phyloP scores from a whole-genome alignment of 2,797 vertebrate species.

The Clarias laeviceps region DNA sequence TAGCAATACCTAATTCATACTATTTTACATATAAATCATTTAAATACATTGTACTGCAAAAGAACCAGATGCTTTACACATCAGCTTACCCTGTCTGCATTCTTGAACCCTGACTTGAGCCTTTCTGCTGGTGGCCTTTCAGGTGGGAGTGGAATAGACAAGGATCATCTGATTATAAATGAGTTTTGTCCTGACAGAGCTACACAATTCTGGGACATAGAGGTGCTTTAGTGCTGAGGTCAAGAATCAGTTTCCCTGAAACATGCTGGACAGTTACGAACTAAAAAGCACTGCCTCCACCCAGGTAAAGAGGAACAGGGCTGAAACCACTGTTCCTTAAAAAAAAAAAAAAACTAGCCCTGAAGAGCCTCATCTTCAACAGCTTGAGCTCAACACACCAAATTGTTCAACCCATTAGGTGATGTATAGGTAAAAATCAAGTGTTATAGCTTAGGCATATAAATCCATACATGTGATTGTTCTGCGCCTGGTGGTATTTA shows the following conservation, averaged over 20 bases:
- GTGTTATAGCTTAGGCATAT: not conserved
- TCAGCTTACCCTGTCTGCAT: not conserved
- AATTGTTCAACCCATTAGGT: not conserved
- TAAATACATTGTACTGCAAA: not conserved
- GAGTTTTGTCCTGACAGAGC: slow-evolving; percentile 60
- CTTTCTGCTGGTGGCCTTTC: slow-evolving; percentile 53
- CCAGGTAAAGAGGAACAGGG: not conserved
- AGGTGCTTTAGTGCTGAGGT: slow-evolving; percentile 71
- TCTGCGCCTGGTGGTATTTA: not conserved
- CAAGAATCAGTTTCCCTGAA: not conserved
- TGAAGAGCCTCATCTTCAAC: not conserved
- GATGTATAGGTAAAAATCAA: not conserved
- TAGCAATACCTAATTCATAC: not conserved
- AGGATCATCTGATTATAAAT: slow-evolving; percentile 79
- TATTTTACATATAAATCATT: not conserved
- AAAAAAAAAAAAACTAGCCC: not conserved
- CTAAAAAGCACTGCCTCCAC: slow-evolving; percentile 29
- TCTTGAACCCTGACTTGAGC: not conserved
- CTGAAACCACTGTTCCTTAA: not conserved
- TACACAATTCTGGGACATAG: slow-evolving; percentile 83
- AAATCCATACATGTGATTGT: not conserved
- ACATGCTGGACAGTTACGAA: slow-evolving; percentile 8
- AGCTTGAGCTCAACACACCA: not conserved
- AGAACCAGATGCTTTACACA: not conserved
- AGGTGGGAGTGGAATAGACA: slow-evolving; percentile 81